A percentile compares a stretch with the other conserved stretches of the same genome.
phyloP scores from a whole-genome alignment of 2,888 invertebrate genomes.

The Cheilosia soror region DNA sequence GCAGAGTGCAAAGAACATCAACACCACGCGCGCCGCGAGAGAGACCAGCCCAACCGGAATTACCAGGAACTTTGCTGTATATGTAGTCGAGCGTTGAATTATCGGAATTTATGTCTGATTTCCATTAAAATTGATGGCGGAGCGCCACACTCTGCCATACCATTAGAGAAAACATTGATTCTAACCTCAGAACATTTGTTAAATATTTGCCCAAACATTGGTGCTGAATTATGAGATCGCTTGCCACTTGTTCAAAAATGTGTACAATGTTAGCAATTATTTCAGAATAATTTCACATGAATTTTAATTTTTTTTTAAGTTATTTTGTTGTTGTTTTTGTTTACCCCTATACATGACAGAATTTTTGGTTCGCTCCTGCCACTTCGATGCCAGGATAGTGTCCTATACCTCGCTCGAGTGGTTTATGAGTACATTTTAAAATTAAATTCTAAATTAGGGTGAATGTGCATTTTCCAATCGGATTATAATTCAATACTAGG shows the following conservation, averaged over 20 bases:
- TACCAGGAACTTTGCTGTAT: background rate
- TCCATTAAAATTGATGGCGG: slow-evolving; percentile 63
- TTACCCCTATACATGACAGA: background rate
- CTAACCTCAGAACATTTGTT: slow-evolving; percentile 57
- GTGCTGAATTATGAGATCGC: slow-evolving; percentile 56
- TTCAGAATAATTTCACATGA: slow-evolving; percentile 47
- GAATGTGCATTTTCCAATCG: too few species aligned
- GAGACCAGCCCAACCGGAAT: background rate
- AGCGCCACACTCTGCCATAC: background rate
- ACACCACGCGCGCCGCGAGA: background rate
- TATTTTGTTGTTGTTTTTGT: background rate
- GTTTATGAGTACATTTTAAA: too few species aligned
- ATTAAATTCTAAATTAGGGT: too few species aligned
- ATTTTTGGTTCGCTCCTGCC: background rate
- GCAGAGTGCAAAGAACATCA: slow-evolving; percentile 22
- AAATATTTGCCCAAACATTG: slow-evolving; percentile 59
- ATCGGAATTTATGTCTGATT: slow-evolving; percentile 64
- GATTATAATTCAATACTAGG: too few species aligned
- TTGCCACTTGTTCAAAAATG: slow-evolving; percentile 36
- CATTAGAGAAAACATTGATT: slow-evolving; percentile 8
- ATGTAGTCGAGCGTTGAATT: slow-evolving; percentile 17
- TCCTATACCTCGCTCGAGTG: too few species aligned
- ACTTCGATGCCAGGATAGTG: too few species aligned
- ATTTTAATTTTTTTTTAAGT: slow-evolving; percentile 17
- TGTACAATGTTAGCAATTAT: slow-evolving; percentile 55